Evolutionary conservation across 2,113 vertebrate genomes (phyloP).

Genomic region (Steatornis caripensis): DNA sequence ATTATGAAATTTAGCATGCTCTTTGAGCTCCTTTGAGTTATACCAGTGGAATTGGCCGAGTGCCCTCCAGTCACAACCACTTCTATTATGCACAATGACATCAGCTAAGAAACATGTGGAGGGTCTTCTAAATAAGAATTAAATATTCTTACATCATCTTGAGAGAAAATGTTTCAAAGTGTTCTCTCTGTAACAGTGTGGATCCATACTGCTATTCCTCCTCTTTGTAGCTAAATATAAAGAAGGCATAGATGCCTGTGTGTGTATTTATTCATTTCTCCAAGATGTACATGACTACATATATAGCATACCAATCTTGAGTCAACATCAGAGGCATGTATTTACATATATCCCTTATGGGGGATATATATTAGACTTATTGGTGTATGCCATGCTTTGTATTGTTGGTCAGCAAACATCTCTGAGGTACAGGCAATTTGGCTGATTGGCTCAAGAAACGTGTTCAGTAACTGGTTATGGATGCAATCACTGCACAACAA

Average conservation of each 20-base stretch:
- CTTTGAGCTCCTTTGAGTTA: neutral
- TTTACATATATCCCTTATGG: neutral
- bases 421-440: neutral
- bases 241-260: neutral
- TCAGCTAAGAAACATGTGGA: neutral
- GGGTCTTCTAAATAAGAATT: neutral
- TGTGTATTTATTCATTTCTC: neutral
- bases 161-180: neutral
- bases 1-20: neutral
- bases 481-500: neutral
- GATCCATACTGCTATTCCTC: neutral
- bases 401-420: neutral
- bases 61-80: neutral
- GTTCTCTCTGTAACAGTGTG: neutral
- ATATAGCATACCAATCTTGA: neutral
- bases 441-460: neutral
- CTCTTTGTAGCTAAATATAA: neutral
- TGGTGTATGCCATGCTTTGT: neutral
- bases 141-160: neutral
- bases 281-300: neutral
- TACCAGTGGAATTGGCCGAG: neutral
- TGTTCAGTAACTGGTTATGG: neutral
- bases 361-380: neutral
- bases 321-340: neutral
- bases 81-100: neutral